phyloP scores from a whole-genome alignment of 2,113 vertebrate genomes.

The Eleginops maclovinus region DNA sequence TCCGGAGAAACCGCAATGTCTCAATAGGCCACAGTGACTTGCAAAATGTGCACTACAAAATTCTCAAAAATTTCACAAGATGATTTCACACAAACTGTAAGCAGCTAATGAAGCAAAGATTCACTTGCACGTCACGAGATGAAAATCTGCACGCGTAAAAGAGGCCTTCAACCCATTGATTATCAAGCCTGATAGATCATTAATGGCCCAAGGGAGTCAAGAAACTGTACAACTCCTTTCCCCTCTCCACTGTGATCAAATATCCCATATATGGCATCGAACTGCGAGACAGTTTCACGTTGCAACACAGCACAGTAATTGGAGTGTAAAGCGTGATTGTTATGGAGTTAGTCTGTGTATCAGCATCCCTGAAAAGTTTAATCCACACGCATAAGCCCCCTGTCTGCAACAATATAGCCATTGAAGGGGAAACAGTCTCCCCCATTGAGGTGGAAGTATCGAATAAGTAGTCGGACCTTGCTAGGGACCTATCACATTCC shows the following conservation, averaged over 20 bases:
- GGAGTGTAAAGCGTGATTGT: conserved; percentile 69
- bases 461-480: conserved; percentile 57
- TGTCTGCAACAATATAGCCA: conserved; percentile 47
- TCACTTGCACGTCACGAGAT: conserved; percentile 20
- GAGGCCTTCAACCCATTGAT: conserved; percentile 57
- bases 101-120: conserved; percentile 15
- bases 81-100: conserved; percentile 39
- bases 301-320: conserved; percentile 61
- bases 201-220: conserved; percentile 48
- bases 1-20: background rate
- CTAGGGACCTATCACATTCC: conserved; percentile 70
- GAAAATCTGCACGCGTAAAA: conserved; percentile 54
- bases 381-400: conserved; percentile 50
- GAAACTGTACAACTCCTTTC: conserved; percentile 28
- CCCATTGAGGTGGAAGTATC: conserved; percentile 73
- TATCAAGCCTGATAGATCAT: conserved; percentile 58
- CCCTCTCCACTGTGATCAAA: conserved; percentile 54
- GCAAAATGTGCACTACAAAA: background rate
- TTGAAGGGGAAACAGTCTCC: conserved; percentile 67
- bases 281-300: conserved; percentile 66
- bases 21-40: conserved; percentile 3
- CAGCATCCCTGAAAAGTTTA: conserved; percentile 56
- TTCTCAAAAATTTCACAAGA: conserved; percentile 10
- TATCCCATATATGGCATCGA: conserved; percentile 69
- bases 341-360: conserved; percentile 42